Evolutionary conservation across 2,888 invertebrate species (phyloP), one percentile per base, ranked within the genome.

Genomic region (Microctonus hyperodae): DNA sequence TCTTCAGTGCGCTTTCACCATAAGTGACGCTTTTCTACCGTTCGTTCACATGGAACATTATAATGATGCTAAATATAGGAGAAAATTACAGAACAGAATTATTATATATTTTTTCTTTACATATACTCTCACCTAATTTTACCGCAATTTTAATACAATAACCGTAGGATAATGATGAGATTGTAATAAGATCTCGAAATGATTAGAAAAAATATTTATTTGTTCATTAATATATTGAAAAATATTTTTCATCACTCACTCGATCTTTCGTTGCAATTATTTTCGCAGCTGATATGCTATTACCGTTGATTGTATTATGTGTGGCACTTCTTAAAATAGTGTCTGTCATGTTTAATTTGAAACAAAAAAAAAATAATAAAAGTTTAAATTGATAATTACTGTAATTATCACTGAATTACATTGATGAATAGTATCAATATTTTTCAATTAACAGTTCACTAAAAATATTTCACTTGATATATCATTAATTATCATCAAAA

Each of bases 1-100:
- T 68, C 53, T 22, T 44, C 51, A 20, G 61, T 31, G 61, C 56
- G 70, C 73, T 73, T 73, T 73, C 73, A 68, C 73, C 69, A 37
- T 58, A 65, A 51, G 64, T 37, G 44, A 53, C n/a, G 53, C 25
- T 31, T 58, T 50, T 48, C 48, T 57, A 35, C 0, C 20, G 22
- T 33, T 40, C 22, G 33, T 40, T 62, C 25, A 20, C 53, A 37
- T 28, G 7, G 31, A 13, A 35, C 10, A 2, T n/a, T 11, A 37
- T 53, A 25, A 51, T n/a, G 23, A 62, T 33, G 20, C 20, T 44
- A 9, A 16, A 5, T 6, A 16, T n/a, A 44, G 16, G 44, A 44
- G 20, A 20, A 7, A 44, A 44, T 44, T 16, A 44, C 16, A n/a
- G n/a, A n/a, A n/a, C n/a, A n/a, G n/a, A n/a, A n/a, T n/a, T n/a